These are phyloP conservation scores for Orius laevigatus DNA, from an alignment of 1,140 invertebrate genomes.

Conservation along the genomic window DNA sequence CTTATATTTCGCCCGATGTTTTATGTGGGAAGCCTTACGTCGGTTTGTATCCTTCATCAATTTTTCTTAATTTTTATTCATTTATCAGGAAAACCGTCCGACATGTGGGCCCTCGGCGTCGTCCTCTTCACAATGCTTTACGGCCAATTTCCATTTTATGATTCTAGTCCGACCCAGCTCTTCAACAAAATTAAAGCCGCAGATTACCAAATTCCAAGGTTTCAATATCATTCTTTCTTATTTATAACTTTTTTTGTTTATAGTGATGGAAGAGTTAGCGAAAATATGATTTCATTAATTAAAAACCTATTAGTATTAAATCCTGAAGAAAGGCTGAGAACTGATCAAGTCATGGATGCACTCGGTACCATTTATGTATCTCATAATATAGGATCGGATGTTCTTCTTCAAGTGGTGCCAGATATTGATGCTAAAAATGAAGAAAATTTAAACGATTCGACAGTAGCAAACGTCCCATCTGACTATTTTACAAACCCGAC, in stretches of 20 bases:
- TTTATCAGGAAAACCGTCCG: slow-evolving; percentile 51
- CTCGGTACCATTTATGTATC: slow-evolving; percentile 26
- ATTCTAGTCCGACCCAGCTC: slow-evolving; percentile 56
- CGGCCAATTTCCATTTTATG: slow-evolving; percentile 76
- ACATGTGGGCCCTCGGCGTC: slow-evolving; percentile 76
- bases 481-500: slow-evolving; percentile 16
- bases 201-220: slow-evolving; percentile 47
- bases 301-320: slow-evolving; percentile 38
- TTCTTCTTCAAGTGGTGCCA: slow-evolving; percentile 26
- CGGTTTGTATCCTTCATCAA: slow-evolving; percentile 25
- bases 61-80: not conserved
- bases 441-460: not conserved
- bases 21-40: slow-evolving; percentile 54
- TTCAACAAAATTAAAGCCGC: slow-evolving; percentile 60
- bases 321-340: slow-evolving; percentile 37
- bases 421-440: slow-evolving; percentile 23
- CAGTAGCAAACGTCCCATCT: slow-evolving; percentile 20
- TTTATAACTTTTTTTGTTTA: not conserved
- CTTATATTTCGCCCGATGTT: slow-evolving; percentile 73
- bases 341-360: slow-evolving; percentile 37
- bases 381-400: slow-evolving; percentile 30
- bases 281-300: slow-evolving; percentile 37
- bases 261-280: slow-evolving; percentile 39
- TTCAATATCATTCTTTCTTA: slow-evolving; percentile 1
- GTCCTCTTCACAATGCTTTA: slow-evolving; percentile 73